phyloP scores from a whole-genome alignment of 2,113 vertebrate genomes.

The Nothocercus julius region DNA sequence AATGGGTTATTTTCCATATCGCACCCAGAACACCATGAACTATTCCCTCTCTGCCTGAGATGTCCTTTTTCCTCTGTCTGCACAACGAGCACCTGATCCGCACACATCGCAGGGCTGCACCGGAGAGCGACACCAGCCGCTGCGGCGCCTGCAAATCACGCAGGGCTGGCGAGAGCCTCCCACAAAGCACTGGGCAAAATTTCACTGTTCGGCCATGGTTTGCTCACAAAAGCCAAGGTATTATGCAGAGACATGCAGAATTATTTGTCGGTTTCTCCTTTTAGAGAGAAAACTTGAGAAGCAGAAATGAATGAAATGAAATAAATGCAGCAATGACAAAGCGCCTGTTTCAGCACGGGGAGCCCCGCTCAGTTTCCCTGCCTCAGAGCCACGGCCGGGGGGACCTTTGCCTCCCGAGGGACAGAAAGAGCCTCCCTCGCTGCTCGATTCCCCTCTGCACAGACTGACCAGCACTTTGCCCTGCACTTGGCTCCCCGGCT shows the following conservation, averaged over 20 bases:
- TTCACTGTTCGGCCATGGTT: rapidly evolving
- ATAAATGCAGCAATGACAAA: neutral
- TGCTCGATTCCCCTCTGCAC: neutral
- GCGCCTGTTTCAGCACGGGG: neutral
- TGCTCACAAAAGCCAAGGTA: neutral
- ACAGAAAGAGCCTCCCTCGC: neutral
- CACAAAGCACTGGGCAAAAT: neutral
- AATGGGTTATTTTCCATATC: neutral
- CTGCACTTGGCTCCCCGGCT: neutral
- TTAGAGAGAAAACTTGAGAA: neutral
- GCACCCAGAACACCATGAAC: neutral
- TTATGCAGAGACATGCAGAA: neutral
- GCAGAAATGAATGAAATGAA: neutral
- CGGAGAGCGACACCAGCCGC: neutral
- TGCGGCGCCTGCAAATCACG: neutral
- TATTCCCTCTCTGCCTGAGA: constrained; percentile 12
- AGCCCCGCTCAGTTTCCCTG: neutral
- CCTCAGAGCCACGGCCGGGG: neutral
- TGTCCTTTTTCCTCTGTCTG: neutral
- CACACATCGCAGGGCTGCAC: neutral
- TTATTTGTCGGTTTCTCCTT: neutral
- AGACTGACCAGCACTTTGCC: neutral
- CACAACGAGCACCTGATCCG: neutral
- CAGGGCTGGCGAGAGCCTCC: neutral
- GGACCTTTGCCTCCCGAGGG: neutral